A percentile compares a stretch with the other conserved stretches of the same genome.
These are phyloP conservation scores for Caretta caretta DNA, from an alignment of 2,113 vertebrate species.

Conservation along the genomic window DNA sequence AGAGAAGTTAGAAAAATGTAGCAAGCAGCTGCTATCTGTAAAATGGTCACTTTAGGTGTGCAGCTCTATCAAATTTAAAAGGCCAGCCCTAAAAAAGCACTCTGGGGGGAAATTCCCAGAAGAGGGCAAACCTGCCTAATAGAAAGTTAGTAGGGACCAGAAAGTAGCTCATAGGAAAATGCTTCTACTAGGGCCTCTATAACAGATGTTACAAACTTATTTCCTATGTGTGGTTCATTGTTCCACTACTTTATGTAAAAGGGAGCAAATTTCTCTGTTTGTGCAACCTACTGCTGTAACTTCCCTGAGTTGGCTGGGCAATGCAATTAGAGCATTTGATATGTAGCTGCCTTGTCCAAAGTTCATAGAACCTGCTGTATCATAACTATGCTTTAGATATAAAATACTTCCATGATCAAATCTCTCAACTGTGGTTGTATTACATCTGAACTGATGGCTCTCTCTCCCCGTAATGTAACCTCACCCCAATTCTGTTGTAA, in stretches of 20 bases:
- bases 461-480: too few species aligned
- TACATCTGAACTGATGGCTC: too few species aligned
- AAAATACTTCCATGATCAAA: not conserved
- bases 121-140: too few species aligned
- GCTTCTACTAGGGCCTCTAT: not conserved
- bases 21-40: fast-evolving
- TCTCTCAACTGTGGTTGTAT: too few species aligned
- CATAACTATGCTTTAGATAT: not conserved
- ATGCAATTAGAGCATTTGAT: not conserved
- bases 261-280: fast-evolving
- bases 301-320: fast-evolving
- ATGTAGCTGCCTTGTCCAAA: not conserved
- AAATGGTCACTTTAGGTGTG: not conserved
- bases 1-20: not conserved
- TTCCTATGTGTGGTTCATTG: not conserved
- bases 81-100: not conserved
- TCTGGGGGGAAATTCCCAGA: too few species aligned
- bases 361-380: not conserved
- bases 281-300: not conserved
- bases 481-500: too few species aligned
- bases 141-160: too few species aligned
- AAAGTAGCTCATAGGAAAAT: not conserved
- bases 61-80: not conserved
- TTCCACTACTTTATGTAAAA: not conserved
- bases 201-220: not conserved